Base-by-base conservation (phyloP, 2,797 vertebrate genomes). In the Balearica regulorum region DNA sequence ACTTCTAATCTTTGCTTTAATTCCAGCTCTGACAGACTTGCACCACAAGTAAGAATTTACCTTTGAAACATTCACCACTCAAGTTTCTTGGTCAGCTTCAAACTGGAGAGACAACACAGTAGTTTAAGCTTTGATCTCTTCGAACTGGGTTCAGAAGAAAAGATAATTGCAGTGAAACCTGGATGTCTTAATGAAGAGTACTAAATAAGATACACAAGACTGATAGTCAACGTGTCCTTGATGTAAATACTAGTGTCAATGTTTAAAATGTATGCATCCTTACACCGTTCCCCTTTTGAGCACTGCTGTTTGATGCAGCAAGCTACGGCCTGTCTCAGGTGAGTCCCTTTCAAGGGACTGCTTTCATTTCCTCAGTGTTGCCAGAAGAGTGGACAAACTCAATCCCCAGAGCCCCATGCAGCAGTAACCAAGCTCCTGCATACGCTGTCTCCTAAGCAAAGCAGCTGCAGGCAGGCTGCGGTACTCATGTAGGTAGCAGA, bases 41-140 rank as follows among this genome's bases (percentile, higher is more conserved):
- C 58, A 79, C 49, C 35, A 64, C 84, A 78, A 68, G 37, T 46
- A 81, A 58, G 57, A 84, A 65, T 87, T 69, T 90, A 86, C 73
- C 83, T 96, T 93, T 91, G 80, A 97, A 93, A 90, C 58, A 65
- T 81, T 90, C 48, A 49, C 49, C 29, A 43, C 61, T 91, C 49
- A 33, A 65, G 54, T 82, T 94, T 65, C 76, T 86, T 15, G 28
- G 73, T 54, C 66, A 75, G 39, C 90, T 91, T 95, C 85, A 95
- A 90, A 87, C 86, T 19, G 51, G 33, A 65, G 75, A 89, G 26
- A 81, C 76, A 78, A 85, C 70, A 51, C 48, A 80, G 82, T 9
- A 77, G 58, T 49, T 88, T 81, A 60, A 81, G 93, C 94, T 97
- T 96, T 97, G 94, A 95, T 97, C 88, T 93, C 48, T 33, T 43